Conservation (phyloP, 2,113 vertebrate species). For the Sclerurus mexicanus region DNA sequence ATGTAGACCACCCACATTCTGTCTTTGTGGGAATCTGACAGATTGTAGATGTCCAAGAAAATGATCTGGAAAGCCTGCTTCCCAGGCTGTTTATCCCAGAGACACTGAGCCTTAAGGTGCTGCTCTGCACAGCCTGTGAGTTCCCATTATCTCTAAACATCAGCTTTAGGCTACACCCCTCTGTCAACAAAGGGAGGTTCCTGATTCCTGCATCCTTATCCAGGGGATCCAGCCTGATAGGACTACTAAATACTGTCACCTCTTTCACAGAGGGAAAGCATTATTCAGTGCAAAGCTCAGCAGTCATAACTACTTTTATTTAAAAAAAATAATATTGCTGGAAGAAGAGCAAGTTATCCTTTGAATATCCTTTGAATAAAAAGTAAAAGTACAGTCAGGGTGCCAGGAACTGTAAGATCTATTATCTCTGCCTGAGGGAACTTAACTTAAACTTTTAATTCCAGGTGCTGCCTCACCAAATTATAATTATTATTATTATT, state of each 20-base stretch:
- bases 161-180: background rate
- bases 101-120: background rate
- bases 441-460: background rate
- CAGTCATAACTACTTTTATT: background rate
- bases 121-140: background rate
- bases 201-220: background rate
- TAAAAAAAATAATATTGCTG: background rate
- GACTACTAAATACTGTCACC: background rate
- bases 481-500: background rate
- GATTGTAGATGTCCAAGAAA: background rate
- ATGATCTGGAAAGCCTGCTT: background rate
- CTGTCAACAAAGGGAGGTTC: background rate
- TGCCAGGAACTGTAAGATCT: background rate
- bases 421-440: background rate
- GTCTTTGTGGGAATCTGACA: background rate
- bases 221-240: rapidly evolving
- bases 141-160: background rate
- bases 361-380: background rate
- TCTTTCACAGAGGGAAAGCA: background rate
- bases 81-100: background rate
- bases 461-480: background rate
- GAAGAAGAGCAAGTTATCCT: background rate
- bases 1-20: background rate
- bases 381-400: background rate
- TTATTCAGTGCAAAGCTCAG: background rate